phyloP scores from a whole-genome alignment of 2,113 vertebrate species.

The Oncorhynchus gorbuscha region DNA sequence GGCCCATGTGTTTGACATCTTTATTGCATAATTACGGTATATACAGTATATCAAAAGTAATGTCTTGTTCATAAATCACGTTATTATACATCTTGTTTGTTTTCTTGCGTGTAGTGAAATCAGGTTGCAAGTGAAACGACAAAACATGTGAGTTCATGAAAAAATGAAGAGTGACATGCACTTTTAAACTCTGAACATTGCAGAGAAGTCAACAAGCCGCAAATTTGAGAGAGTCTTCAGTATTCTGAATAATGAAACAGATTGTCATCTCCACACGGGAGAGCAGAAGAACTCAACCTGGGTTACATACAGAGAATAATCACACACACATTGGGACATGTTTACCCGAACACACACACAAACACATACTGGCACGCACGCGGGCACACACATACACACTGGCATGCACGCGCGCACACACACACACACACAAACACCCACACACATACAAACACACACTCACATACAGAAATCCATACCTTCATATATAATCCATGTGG shows the following conservation, averaged over 20 bases:
- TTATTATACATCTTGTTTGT: background rate
- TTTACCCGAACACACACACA: background rate
- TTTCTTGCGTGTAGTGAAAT: background rate
- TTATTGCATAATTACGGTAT: no score
- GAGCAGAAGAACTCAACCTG: conserved; percentile 47
- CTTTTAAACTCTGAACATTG: conserved; percentile 60
- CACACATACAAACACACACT: conserved; percentile 25
- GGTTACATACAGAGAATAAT: conserved; percentile 14
- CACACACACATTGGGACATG: background rate
- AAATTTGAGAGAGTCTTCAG: conserved; percentile 2
- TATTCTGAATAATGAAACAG: conserved; percentile 67
- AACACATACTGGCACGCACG: no score
- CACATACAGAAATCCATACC: conserved; percentile 58
- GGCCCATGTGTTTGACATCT: no score
- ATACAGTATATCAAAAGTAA: no score
- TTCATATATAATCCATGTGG: conserved; percentile 70
- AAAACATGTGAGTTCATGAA: conserved; percentile 63
- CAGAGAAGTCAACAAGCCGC: conserved; percentile 56
- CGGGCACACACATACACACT: no score
- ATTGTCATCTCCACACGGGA: conserved; percentile 46
- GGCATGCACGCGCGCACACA: background rate
- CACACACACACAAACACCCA: conserved; percentile 15
- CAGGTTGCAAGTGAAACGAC: conserved; percentile 4
- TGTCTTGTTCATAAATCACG: background rate
- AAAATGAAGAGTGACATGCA: conserved; percentile 59